phyloP scores from a whole-genome alignment of 2,113 vertebrate genomes.

The Paradisaea rubra region DNA sequence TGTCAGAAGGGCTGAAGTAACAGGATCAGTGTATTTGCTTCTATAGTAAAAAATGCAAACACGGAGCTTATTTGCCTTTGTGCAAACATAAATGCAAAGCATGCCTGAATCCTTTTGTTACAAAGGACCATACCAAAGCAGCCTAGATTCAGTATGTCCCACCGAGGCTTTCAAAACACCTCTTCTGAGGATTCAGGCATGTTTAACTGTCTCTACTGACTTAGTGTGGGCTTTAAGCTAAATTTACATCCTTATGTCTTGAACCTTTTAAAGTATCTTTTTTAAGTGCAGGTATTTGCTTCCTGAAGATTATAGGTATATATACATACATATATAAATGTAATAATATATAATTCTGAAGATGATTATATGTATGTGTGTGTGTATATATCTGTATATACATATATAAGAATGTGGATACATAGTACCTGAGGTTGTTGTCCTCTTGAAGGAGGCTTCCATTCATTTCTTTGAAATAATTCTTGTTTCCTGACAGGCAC shows the following conservation, averaged over 20 bases:
- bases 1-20: neutral
- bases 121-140: neutral
- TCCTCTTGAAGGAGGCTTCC: constrained; percentile 57
- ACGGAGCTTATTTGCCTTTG: neutral
- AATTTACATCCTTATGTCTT: neutral
- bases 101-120: neutral
- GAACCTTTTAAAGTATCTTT: neutral
- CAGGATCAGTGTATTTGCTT: neutral
- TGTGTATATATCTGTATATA: neutral
- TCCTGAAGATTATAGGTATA: neutral
- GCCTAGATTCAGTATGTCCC: neutral
- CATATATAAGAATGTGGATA: neutral
- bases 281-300: neutral
- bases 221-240: neutral
- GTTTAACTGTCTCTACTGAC: neutral
- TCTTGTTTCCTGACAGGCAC: constrained; percentile 32
- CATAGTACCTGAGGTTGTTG: constrained; percentile 45
- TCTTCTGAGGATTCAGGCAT: neutral
- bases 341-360: neutral
- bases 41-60: neutral
- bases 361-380: neutral
- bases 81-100: neutral
- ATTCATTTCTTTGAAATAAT: constrained; percentile 29
- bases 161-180: neutral
- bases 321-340: neutral